Percentiles rank a stretch among this genome's conserved stretches.
These are phyloP conservation scores for Lysiphlebus fabarum DNA, from an alignment of 1,140 invertebrate species.

Conservation along the genomic window DNA sequence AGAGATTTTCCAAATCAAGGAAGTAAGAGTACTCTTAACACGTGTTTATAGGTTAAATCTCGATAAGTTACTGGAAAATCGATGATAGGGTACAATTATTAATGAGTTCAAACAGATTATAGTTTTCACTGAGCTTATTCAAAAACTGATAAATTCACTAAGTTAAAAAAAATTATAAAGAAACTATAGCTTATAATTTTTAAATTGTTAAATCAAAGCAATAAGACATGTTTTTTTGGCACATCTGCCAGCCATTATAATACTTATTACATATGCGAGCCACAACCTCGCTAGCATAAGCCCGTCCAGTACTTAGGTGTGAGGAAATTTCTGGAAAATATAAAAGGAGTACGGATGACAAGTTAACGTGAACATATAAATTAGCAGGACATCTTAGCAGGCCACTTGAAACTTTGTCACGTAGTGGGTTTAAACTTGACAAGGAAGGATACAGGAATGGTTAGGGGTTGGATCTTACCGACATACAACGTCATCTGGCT, in stretches of 20 bases:
- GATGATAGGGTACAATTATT: no score
- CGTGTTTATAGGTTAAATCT: no score
- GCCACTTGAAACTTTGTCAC: constrained; percentile 56
- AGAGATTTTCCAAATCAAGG: no score
- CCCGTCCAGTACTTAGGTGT: constrained; percentile 26
- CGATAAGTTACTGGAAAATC: no score
- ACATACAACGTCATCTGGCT: constrained; percentile 31
- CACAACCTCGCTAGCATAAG: constrained; percentile 48
- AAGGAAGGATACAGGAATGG: constrained; percentile 41
- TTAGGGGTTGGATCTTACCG: constrained; percentile 16
- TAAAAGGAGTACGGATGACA: constrained; percentile 35
- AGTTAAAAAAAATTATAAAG: no score
- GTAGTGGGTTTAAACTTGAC: constrained; percentile 56
- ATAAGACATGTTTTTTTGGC: constrained; percentile 38
- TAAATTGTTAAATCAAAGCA: no score
- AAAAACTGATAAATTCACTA: no score
- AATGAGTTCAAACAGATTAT: no score
- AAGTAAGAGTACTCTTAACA: no score
- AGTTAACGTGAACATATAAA: constrained; percentile 57
- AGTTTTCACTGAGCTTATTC: no score
- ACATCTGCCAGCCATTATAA: constrained; percentile 48
- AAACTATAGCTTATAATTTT: no score
- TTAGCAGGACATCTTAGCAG: constrained; percentile 56
- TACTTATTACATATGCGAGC: constrained; percentile 52
- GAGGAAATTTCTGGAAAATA: constrained; percentile 20